A percentile compares a stretch with the other conserved stretches of the same genome.
Evolutionary conservation across 2,888 invertebrate genomes (phyloP).

Genomic region (Ctena decussata): DNA sequence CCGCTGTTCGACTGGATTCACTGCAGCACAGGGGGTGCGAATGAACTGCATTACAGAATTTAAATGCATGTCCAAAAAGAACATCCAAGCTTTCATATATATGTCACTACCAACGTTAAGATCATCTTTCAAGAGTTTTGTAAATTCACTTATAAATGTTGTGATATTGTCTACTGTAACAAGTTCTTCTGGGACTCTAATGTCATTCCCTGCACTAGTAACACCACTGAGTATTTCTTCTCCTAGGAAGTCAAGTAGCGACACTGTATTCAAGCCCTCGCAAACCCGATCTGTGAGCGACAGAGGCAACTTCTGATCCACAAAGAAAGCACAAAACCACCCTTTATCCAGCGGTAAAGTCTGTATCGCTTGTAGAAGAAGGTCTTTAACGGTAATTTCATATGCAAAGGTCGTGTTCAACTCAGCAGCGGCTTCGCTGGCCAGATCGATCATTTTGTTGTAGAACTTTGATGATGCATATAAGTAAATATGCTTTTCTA

Average conservation of each 20-base stretch:
- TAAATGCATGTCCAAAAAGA: not conserved
- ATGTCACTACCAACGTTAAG: not conserved
- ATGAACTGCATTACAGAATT: not conserved
- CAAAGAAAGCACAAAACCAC: constrained; percentile 30
- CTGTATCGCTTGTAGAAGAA: not conserved
- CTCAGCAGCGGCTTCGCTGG: not conserved
- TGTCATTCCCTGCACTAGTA: not conserved
- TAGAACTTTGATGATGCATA: not conserved
- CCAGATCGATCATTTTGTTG: not conserved
- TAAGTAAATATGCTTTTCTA: not conserved
- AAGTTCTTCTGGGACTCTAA: not conserved
- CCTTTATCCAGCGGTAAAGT: not conserved
- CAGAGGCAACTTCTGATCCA: not conserved
- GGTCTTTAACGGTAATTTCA: not conserved
- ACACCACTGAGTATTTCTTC: not conserved
- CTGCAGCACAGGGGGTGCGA: too few species aligned
- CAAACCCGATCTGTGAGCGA: constrained; percentile 8
- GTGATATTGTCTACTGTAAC: not conserved
- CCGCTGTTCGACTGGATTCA: too few species aligned
- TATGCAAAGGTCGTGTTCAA: not conserved
- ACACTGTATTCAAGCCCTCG: not conserved
- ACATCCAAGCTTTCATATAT: not conserved
- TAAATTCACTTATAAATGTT: not conserved
- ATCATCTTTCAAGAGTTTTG: not conserved
- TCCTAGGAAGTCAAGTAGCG: not conserved